Conservation (phyloP, 1,140 invertebrate genomes). For the Zaprionus ghesquierei region DNA sequence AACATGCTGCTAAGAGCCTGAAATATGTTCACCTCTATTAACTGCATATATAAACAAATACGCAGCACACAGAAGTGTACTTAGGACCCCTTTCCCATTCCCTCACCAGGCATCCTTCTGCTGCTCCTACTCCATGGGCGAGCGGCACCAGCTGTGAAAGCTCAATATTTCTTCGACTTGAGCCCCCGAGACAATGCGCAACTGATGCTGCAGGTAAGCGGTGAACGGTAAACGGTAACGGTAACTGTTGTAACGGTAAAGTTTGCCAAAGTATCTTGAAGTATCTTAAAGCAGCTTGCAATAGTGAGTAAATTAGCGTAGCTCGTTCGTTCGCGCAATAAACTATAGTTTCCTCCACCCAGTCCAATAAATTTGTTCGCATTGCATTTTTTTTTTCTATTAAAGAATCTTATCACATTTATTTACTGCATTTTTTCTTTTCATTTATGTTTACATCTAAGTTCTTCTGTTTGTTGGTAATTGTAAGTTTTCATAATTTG, state of each 20-base stretch:
- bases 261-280: conserved; percentile 3
- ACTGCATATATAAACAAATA: conserved; percentile 17
- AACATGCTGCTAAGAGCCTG: conserved; percentile 14
- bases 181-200: conserved; percentile 36
- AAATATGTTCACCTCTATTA: conserved; percentile 18
- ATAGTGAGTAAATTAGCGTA: not conserved
- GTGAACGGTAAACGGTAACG: not conserved
- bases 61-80: conserved; percentile 16
- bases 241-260: not conserved
- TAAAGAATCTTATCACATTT: conserved; percentile 83
- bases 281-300: not conserved
- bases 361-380: too few relatives aligned
- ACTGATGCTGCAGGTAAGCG: conserved; percentile 34
- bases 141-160: conserved; percentile 29
- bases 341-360: not conserved
- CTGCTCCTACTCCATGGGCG: too few relatives aligned
- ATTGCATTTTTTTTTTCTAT: conserved; percentile 61
- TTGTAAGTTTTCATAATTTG: conserved; percentile 65
- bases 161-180: conserved; percentile 46
- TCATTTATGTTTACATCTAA: conserved; percentile 69
- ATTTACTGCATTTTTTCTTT: conserved; percentile 81
- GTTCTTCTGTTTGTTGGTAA: conserved; percentile 52
- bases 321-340: not conserved
- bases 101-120: not conserved
- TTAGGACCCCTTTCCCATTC: not conserved